Evolutionary conservation across 2,888 invertebrate genomes (phyloP).

Genomic region (Eutolmus rufibarbis): DNA sequence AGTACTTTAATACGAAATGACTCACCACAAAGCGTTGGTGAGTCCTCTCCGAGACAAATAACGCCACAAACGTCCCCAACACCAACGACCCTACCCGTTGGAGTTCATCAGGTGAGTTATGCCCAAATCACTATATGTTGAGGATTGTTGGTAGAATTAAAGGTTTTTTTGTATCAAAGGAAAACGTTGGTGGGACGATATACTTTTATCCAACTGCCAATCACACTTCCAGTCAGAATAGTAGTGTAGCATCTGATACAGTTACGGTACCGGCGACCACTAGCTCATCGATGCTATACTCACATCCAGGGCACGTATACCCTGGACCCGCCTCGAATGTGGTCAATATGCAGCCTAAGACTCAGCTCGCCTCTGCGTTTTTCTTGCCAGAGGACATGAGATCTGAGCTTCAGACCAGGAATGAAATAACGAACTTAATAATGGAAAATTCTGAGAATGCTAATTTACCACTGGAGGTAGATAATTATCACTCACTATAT

Average conservation of each 20-base stretch:
- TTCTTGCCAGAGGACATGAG: slow-evolving; percentile 87
- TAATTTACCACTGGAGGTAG: slow-evolving; percentile 86
- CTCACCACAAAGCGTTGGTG: slow-evolving; percentile 58
- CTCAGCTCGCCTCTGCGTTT: slow-evolving; percentile 69
- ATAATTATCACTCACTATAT: slow-evolving; percentile 86
- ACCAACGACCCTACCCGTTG: slow-evolving; percentile 59
- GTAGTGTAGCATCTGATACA: slow-evolving; percentile 57
- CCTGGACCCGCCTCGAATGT: slow-evolving; percentile 63
- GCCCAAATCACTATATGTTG: background rate
- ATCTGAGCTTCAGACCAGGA: slow-evolving; percentile 59
- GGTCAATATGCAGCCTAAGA: slow-evolving; percentile 61
- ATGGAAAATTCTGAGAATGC: slow-evolving; percentile 71
- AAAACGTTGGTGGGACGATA: slow-evolving; percentile 93
- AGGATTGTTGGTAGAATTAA: background rate
- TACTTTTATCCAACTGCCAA: slow-evolving; percentile 84
- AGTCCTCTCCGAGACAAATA: slow-evolving; percentile 64
- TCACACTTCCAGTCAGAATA: slow-evolving; percentile 62
- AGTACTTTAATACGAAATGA: slow-evolving; percentile 53
- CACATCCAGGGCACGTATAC: slow-evolving; percentile 59
- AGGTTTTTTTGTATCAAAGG: slow-evolving; percentile 64
- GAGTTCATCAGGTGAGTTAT: slow-evolving; percentile 60
- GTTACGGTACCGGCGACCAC: slow-evolving; percentile 55
- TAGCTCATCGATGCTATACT: slow-evolving; percentile 55
- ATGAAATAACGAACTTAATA: slow-evolving; percentile 67
- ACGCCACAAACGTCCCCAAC: slow-evolving; percentile 65